phyloP scores from a whole-genome alignment of 2,797 vertebrate species.

The Falco biarmicus region DNA sequence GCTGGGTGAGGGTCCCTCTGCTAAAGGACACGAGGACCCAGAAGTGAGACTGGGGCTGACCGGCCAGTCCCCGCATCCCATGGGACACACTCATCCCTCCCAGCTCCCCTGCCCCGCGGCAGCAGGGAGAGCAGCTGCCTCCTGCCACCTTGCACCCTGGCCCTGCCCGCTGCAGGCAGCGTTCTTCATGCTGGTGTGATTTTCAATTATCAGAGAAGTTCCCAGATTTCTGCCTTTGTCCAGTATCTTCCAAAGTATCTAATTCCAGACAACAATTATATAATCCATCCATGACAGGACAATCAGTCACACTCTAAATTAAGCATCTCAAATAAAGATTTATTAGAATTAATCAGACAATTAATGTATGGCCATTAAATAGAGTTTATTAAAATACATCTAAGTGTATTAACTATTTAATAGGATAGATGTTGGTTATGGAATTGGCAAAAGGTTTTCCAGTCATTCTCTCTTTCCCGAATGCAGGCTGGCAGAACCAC shows the following conservation, averaged over 20 bases:
- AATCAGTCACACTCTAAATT: conserved; percentile 65
- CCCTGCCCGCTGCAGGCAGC: not conserved
- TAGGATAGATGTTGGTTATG: not conserved
- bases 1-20: not conserved
- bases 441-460: not conserved
- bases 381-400: conserved; percentile 61
- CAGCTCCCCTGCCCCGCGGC: fast-evolving
- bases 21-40: not conserved
- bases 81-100: fast-evolving
- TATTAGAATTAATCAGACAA: conserved; percentile 69
- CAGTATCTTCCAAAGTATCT: conserved; percentile 32
- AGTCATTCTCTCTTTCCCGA: fast-evolving
- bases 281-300: conserved; percentile 55
- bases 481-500: fast-evolving
- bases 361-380: conserved; percentile 54
- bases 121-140: not conserved
- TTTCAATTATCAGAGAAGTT: conserved; percentile 22
- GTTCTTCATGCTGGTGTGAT: not conserved
- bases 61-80: not conserved
- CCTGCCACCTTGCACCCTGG: fast-evolving
- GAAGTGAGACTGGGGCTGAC: not conserved
- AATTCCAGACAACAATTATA: conserved; percentile 50
- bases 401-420: conserved; percentile 42
- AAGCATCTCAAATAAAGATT: conserved; percentile 68
- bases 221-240: conserved; percentile 43